Evolutionary conservation across 2,888 invertebrate genomes (phyloP), one percentile per base, ranked within the genome.

Genomic region (Agrypnus murinus): DNA sequence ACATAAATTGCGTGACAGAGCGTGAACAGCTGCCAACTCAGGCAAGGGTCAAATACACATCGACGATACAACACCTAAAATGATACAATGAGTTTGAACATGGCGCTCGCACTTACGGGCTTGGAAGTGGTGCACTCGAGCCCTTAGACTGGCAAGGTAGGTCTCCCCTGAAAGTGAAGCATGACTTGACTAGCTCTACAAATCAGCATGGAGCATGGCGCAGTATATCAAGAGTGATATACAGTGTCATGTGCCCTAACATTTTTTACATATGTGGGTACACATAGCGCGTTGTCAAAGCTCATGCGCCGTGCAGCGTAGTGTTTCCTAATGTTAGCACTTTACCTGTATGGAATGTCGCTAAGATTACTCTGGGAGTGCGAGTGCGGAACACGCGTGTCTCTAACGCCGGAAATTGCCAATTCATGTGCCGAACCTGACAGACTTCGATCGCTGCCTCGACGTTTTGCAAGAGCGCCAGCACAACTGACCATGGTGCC

Each of bases 351-450:
- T 14, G 94, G 92, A 79, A 94, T 92, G 81, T 95, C 95, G 82
- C 93, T 92, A 75, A 96, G 90, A 87, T 96, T 96, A 81, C 95
- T 95, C 85, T 96, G 96, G 81, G 94, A 95, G 86, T 95, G 95
- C 17, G 95, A 95, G 85, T 96, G 96, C 62, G 93, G 92, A 63
- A 94, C 93, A 78, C 89, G 91, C 77, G 85, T 87, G 65, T 87
- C 86, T 75, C 90, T 88, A 57, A 92, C 90, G 57, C 93, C 92
- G 79, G 92, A 92, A 38, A 93, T 88, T 50, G 93, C 93, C 77
- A 94, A 87, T 85, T 95, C 95, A 86, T 95, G 94, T 34, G 93
- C 94, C 7, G 94, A 94, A 72, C 95, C 95, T 1, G 93, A 92
- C 57, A 95, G 88, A 82, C 95, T 95, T 77, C 95, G 90, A 86